These are phyloP conservation scores for Clarias macrocephalus DNA, from an alignment of 2,113 vertebrate species.

Conservation along the genomic window DNA sequence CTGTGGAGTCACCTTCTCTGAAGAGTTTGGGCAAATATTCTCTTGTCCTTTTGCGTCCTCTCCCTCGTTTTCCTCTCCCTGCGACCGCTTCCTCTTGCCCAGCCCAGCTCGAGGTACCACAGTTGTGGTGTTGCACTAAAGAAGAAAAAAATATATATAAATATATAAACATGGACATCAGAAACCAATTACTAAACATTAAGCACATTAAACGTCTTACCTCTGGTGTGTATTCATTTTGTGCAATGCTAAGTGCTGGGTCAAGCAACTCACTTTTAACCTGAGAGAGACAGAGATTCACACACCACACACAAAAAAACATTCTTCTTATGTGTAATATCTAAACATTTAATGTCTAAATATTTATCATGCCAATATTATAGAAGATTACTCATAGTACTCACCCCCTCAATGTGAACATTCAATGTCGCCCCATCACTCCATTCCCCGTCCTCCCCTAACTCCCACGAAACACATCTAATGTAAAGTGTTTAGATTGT, in stretches of 20 bases:
- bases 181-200: neutral
- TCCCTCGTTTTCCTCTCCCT: slow-evolving; percentile 27
- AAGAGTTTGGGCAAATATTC: slow-evolving; percentile 64
- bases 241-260: slow-evolving; percentile 55
- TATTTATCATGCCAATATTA: neutral
- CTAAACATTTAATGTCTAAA: neutral
- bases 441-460: slow-evolving; percentile 72
- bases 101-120: slow-evolving; percentile 47
- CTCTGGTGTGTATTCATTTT: slow-evolving; percentile 72
- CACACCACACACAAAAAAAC: no score
- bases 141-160: no score
- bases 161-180: neutral
- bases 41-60: slow-evolving; percentile 51
- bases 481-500: neutral
- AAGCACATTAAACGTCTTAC: slow-evolving; percentile 49
- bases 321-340: neutral
- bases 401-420: slow-evolving; percentile 63
- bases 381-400: slow-evolving; percentile 39
- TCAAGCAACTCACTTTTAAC: slow-evolving; percentile 50
- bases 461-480: slow-evolving; percentile 75
- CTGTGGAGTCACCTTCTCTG: slow-evolving; percentile 60
- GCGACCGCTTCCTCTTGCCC: slow-evolving; percentile 68
- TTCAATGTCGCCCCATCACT: slow-evolving; percentile 60
- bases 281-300: slow-evolving; percentile 45
- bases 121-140: slow-evolving; percentile 56